phyloP scores from a whole-genome alignment of 1,140 invertebrate genomes.

The Drosophila quadrilineata region DNA sequence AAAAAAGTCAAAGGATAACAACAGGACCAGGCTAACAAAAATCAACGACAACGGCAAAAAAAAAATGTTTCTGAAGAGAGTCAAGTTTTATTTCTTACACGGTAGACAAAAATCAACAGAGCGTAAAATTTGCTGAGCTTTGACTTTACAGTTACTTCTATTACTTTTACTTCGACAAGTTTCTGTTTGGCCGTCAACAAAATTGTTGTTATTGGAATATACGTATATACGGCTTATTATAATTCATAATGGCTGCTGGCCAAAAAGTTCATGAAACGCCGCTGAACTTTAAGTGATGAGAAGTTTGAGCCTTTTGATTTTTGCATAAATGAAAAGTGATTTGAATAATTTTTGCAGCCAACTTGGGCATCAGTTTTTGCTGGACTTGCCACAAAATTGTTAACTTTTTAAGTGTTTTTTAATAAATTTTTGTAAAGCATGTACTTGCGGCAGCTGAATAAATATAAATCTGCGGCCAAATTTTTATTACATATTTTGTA shows the following conservation, averaged over 20 bases:
- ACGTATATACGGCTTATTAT: conserved; percentile 17
- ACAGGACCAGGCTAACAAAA: conserved; percentile 6
- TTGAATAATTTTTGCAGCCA: not conserved
- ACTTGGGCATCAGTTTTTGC: not conserved
- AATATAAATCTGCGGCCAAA: too few species aligned
- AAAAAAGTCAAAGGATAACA: conserved; percentile 25
- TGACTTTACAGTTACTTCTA: too few species aligned
- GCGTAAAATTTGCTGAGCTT: conserved; percentile 28
- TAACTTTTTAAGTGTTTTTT: too few species aligned
- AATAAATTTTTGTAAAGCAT: too few species aligned
- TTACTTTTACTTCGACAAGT: too few species aligned
- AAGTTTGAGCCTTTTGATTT: not conserved
- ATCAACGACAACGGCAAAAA: not conserved
- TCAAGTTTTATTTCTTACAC: conserved; percentile 7
- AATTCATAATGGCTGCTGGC: conserved; percentile 7
- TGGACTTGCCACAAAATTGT: too few species aligned
- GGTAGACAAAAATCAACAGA: conserved; percentile 23
- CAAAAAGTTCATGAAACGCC: conserved; percentile 10
- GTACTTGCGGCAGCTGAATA: too few species aligned
- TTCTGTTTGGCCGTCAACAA: conserved; percentile 14
- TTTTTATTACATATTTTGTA: conserved; percentile 22
- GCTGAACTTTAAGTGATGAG: not conserved
- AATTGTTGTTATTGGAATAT: conserved; percentile 2
- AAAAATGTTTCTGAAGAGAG: conserved; percentile 7
- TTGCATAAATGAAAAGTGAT: conserved; percentile 9